Percentiles rank a stretch among this genome's conserved stretches.
phyloP scores from a whole-genome alignment of 1,140 invertebrate genomes.

The Zaprionus vittiger region DNA sequence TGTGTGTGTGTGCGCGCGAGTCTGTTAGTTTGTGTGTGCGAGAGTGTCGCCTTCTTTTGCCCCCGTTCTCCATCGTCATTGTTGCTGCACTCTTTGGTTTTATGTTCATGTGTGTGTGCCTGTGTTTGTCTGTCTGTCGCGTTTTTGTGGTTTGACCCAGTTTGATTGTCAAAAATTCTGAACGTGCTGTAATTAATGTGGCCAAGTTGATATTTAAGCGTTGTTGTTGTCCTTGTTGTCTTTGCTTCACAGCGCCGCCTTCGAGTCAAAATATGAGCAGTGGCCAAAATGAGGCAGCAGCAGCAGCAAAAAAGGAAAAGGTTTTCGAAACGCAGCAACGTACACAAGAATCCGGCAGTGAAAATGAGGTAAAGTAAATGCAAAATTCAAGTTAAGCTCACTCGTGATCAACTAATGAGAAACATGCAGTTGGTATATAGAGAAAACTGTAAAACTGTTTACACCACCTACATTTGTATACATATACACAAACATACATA shows the following conservation, averaged over 20 bases:
- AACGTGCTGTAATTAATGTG: conserved; percentile 48
- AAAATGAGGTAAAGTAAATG: conserved; percentile 74
- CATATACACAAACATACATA: neutral
- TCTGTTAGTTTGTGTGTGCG: conserved; percentile 24
- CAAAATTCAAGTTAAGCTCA: neutral
- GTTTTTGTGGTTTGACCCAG: conserved; percentile 69
- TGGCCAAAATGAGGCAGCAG: conserved; percentile 80
- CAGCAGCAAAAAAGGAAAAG: conserved; percentile 74
- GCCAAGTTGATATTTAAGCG: conserved; percentile 31
- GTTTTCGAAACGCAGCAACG: conserved; percentile 79
- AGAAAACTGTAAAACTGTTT: conserved; percentile 3
- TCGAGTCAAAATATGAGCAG: conserved; percentile 79
- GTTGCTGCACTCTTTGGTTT: conserved; percentile 29
- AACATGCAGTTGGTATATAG: neutral
- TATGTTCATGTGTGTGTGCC: neutral
- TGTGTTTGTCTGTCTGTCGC: conserved; percentile 22
- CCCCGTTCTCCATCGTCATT: conserved; percentile 13
- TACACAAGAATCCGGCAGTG: conserved; percentile 76
- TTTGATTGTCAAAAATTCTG: conserved; percentile 66
- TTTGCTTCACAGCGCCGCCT: conserved; percentile 48
- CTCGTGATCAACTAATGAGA: conserved; percentile 5
- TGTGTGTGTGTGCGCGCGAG: conserved; percentile 41
- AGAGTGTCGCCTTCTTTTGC: conserved; percentile 20
- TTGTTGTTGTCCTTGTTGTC: conserved; percentile 19
- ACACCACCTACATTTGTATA: neutral